Evolutionary conservation across 2,797 vertebrate genomes (phyloP).

Genomic region (Poeciliopsis infans): DNA sequence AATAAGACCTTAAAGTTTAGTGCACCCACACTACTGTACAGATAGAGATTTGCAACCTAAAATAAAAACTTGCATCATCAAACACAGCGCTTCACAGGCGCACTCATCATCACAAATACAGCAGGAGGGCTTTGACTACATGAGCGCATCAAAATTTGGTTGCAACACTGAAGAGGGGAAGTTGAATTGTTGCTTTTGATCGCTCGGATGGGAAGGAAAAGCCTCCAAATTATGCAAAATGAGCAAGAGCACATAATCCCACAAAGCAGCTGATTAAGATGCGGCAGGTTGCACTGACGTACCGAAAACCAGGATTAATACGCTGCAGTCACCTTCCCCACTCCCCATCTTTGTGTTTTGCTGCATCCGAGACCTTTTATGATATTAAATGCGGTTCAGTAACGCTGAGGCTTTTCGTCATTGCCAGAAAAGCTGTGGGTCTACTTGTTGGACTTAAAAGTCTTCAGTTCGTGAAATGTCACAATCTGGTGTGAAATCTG

Average conservation of each 20-base stretch:
- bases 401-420: not conserved
- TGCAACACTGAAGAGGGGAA: not conserved
- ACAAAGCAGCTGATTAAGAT: slow-evolving; percentile 12
- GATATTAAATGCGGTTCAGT: slow-evolving; percentile 4
- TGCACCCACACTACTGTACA: not conserved
- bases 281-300: not conserved
- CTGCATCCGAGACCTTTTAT: not conserved
- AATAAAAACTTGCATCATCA: not conserved
- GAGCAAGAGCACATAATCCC: not conserved
- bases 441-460: slow-evolving; percentile 3
- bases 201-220: not conserved
- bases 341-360: not conserved
- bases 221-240: slow-evolving; percentile 2
- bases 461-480: not conserved
- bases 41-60: not conserved
- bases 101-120: not conserved
- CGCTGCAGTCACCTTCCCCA: not conserved
- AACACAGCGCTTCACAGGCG: not conserved
- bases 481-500: slow-evolving; percentile 26
- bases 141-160: not conserved
- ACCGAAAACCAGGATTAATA: not conserved
- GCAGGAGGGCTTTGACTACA: not conserved
- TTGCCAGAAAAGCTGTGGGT: slow-evolving; percentile 9
- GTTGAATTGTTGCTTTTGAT: slow-evolving; percentile 4
- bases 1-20: not conserved